A percentile compares a stretch with the other conserved stretches of the same genome.
phyloP scores from a whole-genome alignment of 2,888 invertebrate genomes.

The Yponomeuta malinellus region DNA sequence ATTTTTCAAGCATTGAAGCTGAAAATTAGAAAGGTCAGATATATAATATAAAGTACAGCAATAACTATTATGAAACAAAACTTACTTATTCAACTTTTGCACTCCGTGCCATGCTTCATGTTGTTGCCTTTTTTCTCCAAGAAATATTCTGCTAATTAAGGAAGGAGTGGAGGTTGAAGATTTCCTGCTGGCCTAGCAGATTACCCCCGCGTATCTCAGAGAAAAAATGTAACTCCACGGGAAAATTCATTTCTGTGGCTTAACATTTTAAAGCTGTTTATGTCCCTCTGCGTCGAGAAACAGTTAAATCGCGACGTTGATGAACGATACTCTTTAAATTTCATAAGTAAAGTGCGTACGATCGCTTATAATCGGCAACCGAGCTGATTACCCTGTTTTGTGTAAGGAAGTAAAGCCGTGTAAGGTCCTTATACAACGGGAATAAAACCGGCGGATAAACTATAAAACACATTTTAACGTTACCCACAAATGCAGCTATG shows the following conservation, averaged over 20 bases:
- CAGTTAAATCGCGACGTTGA: conserved; percentile 14
- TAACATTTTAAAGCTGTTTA: conserved; percentile 41
- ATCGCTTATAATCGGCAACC: neutral
- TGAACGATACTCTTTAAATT: conserved; percentile 5
- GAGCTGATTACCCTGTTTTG: neutral
- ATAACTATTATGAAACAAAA: conserved; percentile 22
- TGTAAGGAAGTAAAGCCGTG: too few species aligned
- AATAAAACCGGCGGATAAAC: too few species aligned
- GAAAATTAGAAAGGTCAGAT: too few species aligned
- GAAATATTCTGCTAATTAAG: conserved; percentile 71
- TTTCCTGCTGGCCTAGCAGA: conserved; percentile 66
- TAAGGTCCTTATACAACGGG: too few species aligned
- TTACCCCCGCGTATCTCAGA: conserved; percentile 56
- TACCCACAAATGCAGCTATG: too few species aligned
- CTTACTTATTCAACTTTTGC: conserved; percentile 48
- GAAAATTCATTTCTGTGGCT: conserved; percentile 50
- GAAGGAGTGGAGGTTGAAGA: conserved; percentile 65
- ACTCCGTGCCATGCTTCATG: conserved; percentile 56
- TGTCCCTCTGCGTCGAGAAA: conserved; percentile 10
- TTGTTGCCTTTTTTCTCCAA: conserved; percentile 52
- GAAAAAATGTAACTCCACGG: conserved; percentile 51
- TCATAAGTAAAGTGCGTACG: neutral
- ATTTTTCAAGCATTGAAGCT: too few species aligned
- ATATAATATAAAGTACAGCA: neutral
- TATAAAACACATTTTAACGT: too few species aligned